Evolutionary conservation across 2,888 invertebrate species (phyloP).

Genomic region (Koerneria pararmatus): DNA sequence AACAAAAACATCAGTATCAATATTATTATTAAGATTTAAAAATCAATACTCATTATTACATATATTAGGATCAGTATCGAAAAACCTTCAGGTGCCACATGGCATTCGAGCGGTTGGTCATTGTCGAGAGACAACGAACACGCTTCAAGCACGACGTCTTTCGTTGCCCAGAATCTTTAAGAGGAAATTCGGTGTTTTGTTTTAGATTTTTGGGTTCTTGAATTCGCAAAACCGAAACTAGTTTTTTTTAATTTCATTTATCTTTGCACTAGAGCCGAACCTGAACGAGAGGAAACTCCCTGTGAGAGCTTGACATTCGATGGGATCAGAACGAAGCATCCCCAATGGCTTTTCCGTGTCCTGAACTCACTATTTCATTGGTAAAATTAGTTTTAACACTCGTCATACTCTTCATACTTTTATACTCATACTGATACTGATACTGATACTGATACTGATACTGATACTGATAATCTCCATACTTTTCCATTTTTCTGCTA

Average conservation of each 20-base stretch:
- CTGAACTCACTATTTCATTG: too few relatives aligned
- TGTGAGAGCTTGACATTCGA: slow-evolving; percentile 46
- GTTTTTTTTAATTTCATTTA: not conserved
- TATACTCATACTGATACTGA: too few relatives aligned
- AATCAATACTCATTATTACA: not conserved
- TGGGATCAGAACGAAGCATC: slow-evolving; percentile 54
- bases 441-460: too few relatives aligned
- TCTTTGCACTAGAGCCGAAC: slow-evolving; percentile 25
- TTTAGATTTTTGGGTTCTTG: not conserved
- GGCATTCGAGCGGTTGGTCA: slow-evolving; percentile 36
- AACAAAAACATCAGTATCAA: too few relatives aligned
- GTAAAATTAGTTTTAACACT: too few relatives aligned
- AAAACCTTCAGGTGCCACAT: slow-evolving; percentile 28
- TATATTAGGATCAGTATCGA: not conserved
- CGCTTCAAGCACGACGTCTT: slow-evolving; percentile 38
- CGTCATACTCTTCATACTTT: too few relatives aligned
- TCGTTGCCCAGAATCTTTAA: slow-evolving; percentile 42
- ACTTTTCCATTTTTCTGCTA: too few relatives aligned
- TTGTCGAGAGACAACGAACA: slow-evolving; percentile 36
- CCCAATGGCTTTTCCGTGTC: slow-evolving; percentile 29
- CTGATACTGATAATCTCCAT: too few relatives aligned
- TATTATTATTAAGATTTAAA: not conserved
- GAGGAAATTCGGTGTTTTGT: too few relatives aligned
- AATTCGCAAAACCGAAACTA: not conserved
- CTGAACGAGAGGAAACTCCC: slow-evolving; percentile 49